Percentiles rank a stretch among this genome's conserved stretches.
These are phyloP conservation scores for Mythimna lalbum DNA, from an alignment of 2,888 invertebrate species.

Conservation along the genomic window DNA sequence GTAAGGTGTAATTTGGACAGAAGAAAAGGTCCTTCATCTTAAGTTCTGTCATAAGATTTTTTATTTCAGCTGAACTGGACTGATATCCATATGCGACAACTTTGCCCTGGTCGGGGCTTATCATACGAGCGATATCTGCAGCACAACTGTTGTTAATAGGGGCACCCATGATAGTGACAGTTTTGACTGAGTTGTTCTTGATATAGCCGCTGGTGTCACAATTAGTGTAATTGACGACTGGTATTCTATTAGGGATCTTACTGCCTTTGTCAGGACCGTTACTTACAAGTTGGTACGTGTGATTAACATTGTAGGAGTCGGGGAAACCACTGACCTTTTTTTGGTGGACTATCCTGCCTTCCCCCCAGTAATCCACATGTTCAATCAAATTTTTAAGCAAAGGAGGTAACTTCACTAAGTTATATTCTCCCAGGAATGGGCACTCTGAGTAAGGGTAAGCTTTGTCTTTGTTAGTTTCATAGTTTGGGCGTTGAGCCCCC, in stretches of 20 bases:
- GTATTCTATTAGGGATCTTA: conserved; percentile 76
- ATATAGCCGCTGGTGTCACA: conserved; percentile 74
- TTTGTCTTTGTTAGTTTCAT: conserved; percentile 66
- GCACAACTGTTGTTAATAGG: conserved; percentile 74
- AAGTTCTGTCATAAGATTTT: conserved; percentile 64
- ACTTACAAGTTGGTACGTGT: conserved; percentile 71
- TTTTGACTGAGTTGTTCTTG: conserved; percentile 67
- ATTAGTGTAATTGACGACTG: conserved; percentile 67
- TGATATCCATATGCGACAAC: conserved; percentile 71
- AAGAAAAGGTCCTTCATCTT: conserved; percentile 57
- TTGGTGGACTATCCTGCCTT: conserved; percentile 66
- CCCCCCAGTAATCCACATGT: conserved; percentile 78
- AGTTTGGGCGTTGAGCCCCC: conserved; percentile 67
- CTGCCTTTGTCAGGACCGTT: conserved; percentile 68
- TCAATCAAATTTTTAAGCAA: conserved; percentile 58
- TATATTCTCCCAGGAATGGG: conserved; percentile 73
- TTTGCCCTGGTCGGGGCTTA: conserved; percentile 66
- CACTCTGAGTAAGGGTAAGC: conserved; percentile 56
- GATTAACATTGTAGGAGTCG: conserved; percentile 75
- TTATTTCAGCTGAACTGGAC: conserved; percentile 59
- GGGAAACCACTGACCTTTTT: conserved; percentile 67
- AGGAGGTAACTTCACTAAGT: conserved; percentile 69
- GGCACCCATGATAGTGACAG: conserved; percentile 73
- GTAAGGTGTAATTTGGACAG: conserved; percentile 63
- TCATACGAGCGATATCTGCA: conserved; percentile 71